Evolutionary conservation across 2,113 vertebrate genomes (phyloP).

Genomic region (Cottus gobio): DNA sequence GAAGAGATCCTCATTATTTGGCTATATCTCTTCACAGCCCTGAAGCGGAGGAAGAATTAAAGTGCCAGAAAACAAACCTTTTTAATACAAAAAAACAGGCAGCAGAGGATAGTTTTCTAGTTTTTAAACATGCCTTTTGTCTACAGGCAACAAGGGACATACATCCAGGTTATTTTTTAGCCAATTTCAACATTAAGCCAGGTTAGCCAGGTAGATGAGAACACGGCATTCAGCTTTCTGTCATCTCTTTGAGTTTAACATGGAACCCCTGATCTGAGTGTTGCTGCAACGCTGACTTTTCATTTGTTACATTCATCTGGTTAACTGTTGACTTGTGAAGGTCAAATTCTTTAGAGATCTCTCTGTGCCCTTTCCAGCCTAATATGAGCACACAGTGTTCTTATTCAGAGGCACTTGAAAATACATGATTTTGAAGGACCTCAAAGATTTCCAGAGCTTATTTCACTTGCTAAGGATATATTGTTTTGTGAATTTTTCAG

Average conservation of each 20-base stretch:
- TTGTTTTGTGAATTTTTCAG: slow-evolving; percentile 15
- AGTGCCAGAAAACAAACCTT: background rate
- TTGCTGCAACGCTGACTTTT: background rate
- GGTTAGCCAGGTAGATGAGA: background rate
- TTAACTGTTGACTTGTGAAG: background rate
- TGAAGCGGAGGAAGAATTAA: background rate
- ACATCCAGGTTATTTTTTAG: background rate
- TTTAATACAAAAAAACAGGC: background rate
- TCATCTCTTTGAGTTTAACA: background rate
- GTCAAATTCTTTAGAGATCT: background rate
- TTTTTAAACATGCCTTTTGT: background rate
- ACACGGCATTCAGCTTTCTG: background rate
- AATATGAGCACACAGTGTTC: background rate
- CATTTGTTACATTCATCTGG: background rate
- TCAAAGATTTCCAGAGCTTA: slow-evolving; percentile 5
- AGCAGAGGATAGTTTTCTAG: background rate
- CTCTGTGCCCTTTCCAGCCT: slow-evolving; percentile 2
- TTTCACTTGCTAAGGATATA: slow-evolving; percentile 15
- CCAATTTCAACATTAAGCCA: background rate
- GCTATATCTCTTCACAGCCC: background rate
- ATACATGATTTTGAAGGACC: background rate
- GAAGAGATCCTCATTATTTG: slow-evolving; percentile 3
- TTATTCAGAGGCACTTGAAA: slow-evolving; percentile 10
- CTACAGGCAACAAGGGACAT: background rate
- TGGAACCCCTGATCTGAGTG: background rate